Evolutionary conservation across 2,888 invertebrate genomes (phyloP), one percentile per base, ranked within the genome.

Genomic region (Agrochola lychnidis): DNA sequence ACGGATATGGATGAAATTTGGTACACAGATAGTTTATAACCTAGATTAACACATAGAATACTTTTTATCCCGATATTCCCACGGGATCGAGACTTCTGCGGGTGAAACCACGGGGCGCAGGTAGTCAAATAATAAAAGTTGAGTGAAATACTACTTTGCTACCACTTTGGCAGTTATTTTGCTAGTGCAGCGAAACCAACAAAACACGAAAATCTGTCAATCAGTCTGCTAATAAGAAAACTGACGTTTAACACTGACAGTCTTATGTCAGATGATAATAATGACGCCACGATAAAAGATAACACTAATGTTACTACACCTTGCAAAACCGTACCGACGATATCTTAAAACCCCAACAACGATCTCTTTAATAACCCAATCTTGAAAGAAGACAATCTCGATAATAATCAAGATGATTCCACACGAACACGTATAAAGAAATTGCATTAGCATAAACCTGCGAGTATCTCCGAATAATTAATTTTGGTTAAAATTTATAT

Each of bases 401-500:
- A 64, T 73, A 67, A 78, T 75, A 82, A 86, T 83, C 67, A 73
- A 48, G 72, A 71, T 53, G 45, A 70, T 76, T 76, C 19, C 2
- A 25, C 42, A 36, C 66, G 69, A 73, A 64, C 61, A 70, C 30
- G 62, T 59, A 80, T 73, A 82, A 85, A 80, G 79, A 82, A 83
- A 87, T 86, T 78, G 59, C 73, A 87, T 85, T 86, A 76, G 63
- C 79, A 85, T 87, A 85, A 85, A 76, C 67, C 66, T 68, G 75
- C 53, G 30, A 61, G 59, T 80, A 72, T 71, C 64, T 63, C 36
- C 40, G 42, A 36, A 45, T 79, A 86, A 88, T 88, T 78, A 87
- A 75, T 82, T 56, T 80, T 73, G 76, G 78, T 70, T 56, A 78
- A 56, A 79, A 88, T 81, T 87, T 88, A 88, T 84, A 78, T 70